These are phyloP conservation scores for Eurosta solidaginis DNA, from an alignment of 1,140 invertebrate genomes.

Conservation along the genomic window DNA sequence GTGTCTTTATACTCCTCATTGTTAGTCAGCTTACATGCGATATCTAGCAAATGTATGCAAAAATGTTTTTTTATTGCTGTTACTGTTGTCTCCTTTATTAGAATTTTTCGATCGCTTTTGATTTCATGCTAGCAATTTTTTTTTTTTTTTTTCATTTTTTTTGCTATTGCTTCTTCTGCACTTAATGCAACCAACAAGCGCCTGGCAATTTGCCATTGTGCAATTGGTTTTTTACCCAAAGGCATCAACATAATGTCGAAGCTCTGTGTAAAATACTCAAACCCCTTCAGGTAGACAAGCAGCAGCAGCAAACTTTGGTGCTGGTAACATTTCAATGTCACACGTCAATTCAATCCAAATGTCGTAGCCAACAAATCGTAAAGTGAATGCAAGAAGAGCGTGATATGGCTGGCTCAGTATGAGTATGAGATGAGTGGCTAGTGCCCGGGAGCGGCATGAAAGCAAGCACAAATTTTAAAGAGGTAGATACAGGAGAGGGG, in stretches of 20 bases:
- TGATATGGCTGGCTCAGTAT: neutral
- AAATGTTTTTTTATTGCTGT: neutral
- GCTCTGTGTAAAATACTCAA: neutral
- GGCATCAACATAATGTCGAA: neutral
- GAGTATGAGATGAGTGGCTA: neutral
- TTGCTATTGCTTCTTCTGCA: neutral
- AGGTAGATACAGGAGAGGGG: too few relatives aligned
- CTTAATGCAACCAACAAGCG: constrained; percentile 2
- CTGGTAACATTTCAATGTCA: constrained; percentile 52
- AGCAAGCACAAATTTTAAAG: neutral
- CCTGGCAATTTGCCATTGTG: constrained; percentile 23
- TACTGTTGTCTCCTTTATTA: neutral
- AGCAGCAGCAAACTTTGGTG: constrained; percentile 33
- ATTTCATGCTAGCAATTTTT: neutral
- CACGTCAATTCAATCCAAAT: constrained; percentile 53
- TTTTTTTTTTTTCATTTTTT: neutral
- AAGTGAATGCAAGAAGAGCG: constrained; percentile 20
- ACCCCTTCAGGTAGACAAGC: neutral
- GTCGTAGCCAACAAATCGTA: constrained; percentile 23
- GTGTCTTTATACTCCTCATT: too few relatives aligned
- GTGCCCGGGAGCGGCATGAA: neutral
- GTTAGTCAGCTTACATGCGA: neutral
- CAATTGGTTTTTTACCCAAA: constrained; percentile 17
- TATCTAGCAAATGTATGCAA: neutral
- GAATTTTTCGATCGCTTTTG: constrained; percentile 9